Evolutionary conservation across 2,888 invertebrate genomes (phyloP).

Genomic region (Mythimna loreyi): DNA sequence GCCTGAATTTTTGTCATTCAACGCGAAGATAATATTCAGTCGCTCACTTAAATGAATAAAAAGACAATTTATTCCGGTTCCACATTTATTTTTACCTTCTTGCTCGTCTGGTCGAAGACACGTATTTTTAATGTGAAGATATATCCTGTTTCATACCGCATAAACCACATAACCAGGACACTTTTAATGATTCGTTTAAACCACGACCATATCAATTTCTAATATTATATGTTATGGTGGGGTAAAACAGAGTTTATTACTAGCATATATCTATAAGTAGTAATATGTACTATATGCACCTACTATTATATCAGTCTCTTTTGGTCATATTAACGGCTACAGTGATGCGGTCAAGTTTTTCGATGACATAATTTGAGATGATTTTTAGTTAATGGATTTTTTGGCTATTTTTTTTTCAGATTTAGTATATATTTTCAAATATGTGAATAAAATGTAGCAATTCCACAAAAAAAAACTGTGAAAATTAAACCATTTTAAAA

Average conservation of each 20-base stretch:
- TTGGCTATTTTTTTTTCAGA: no score
- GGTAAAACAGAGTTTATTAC: background rate
- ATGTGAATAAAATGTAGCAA: no score
- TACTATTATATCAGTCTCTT: no score
- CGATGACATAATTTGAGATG: no score
- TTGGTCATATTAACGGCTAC: no score
- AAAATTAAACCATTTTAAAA: background rate
- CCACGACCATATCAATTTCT: slow-evolving; percentile 52
- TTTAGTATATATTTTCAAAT: no score
- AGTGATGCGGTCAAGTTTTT: no score
- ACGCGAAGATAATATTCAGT: slow-evolving; percentile 38
- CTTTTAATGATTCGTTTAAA: slow-evolving; percentile 70
- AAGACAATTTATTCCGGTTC: slow-evolving; percentile 50
- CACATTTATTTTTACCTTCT: slow-evolving; percentile 28
- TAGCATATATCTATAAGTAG: no score
- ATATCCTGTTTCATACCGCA: slow-evolving; percentile 64
- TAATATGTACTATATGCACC: no score
- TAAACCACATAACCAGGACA: slow-evolving; percentile 68
- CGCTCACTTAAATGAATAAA: slow-evolving; percentile 42
- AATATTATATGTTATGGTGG: background rate
- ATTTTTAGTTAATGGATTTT: no score
- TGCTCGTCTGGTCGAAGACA: slow-evolving; percentile 42
- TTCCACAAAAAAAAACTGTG: no score
- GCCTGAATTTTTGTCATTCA: slow-evolving; percentile 46
- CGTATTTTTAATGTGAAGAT: slow-evolving; percentile 45